These are phyloP conservation scores for Chirona hameri DNA, from an alignment of 2,888 invertebrate species.

Conservation along the genomic window DNA sequence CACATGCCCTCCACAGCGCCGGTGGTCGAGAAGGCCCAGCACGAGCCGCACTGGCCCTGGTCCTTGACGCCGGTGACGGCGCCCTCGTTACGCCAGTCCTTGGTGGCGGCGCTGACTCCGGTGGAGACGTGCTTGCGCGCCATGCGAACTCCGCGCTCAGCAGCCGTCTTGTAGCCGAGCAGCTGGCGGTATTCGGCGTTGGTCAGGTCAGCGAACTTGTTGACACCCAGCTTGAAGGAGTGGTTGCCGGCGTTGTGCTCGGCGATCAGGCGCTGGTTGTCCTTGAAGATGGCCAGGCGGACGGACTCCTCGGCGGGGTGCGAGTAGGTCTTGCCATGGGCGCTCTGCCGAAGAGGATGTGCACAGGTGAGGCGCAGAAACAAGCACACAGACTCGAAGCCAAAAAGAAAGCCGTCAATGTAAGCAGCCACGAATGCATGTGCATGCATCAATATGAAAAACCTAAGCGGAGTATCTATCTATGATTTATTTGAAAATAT, in stretches of 20 bases:
- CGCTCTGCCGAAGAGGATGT: not conserved
- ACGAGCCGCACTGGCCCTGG: slow-evolving; percentile 52
- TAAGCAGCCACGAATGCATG: too few relatives aligned
- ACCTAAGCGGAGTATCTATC: too few relatives aligned
- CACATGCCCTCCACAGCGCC: slow-evolving; percentile 76
- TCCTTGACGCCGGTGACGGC: slow-evolving; percentile 48
- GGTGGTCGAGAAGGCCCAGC: slow-evolving; percentile 52
- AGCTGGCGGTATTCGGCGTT: slow-evolving; percentile 70
- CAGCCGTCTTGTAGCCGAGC: slow-evolving; percentile 59
- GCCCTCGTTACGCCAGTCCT: slow-evolving; percentile 47
- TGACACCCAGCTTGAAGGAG: slow-evolving; percentile 42
- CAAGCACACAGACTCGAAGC: too few relatives aligned
- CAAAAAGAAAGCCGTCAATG: too few relatives aligned
- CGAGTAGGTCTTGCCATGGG: slow-evolving; percentile 58
- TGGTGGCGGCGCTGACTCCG: slow-evolving; percentile 34
- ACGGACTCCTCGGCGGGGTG: slow-evolving; percentile 73
- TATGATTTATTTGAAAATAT: too few relatives aligned
- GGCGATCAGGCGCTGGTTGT: slow-evolving; percentile 77
- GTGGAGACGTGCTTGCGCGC: not conserved
- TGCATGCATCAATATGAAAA: too few relatives aligned
- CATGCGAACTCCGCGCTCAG: not conserved
- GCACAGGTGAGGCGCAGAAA: too few relatives aligned
- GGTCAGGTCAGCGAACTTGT: slow-evolving; percentile 81
- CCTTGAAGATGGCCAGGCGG: slow-evolving; percentile 82
- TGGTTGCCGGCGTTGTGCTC: slow-evolving; percentile 64